Percentiles rank a stretch among this genome's conserved stretches.
Conservation (phyloP, 2,888 invertebrate species). For the Vannuccia rotundouncinata region DNA sequence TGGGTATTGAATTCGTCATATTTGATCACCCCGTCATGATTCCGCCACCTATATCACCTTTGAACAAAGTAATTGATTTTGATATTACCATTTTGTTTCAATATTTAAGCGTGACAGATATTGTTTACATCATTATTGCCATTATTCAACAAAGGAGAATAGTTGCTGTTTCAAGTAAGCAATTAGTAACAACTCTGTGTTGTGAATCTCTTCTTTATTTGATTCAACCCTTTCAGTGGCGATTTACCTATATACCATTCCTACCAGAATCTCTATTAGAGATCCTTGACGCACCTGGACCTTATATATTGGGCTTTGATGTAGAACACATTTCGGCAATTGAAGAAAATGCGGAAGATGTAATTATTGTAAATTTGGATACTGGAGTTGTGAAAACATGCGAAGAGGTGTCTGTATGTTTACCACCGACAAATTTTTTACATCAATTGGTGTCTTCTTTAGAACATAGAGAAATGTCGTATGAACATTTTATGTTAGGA, state of each 20-base stretch:
- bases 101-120: not conserved
- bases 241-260: not conserved
- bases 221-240: not conserved
- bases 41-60: not conserved
- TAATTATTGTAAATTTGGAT: not conserved
- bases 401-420: not conserved
- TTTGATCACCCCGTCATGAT: not conserved
- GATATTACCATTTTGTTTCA: not conserved
- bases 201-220: not conserved
- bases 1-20: not conserved
- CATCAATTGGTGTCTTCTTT: not conserved
- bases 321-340: not conserved
- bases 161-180: not conserved
- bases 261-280: not conserved
- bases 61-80: not conserved
- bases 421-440: not conserved
- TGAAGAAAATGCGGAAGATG: not conserved
- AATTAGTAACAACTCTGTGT: not conserved
- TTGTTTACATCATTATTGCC: not conserved
- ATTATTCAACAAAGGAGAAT: not conserved
- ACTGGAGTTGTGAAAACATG: not conserved
- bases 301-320: not conserved
- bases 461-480: not conserved
- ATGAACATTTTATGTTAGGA: not conserved
- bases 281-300: not conserved